A percentile compares a stretch with the other conserved stretches of the same genome.
Evolutionary conservation across 2,888 invertebrate species (phyloP).

Genomic region (Eurois occulta): DNA sequence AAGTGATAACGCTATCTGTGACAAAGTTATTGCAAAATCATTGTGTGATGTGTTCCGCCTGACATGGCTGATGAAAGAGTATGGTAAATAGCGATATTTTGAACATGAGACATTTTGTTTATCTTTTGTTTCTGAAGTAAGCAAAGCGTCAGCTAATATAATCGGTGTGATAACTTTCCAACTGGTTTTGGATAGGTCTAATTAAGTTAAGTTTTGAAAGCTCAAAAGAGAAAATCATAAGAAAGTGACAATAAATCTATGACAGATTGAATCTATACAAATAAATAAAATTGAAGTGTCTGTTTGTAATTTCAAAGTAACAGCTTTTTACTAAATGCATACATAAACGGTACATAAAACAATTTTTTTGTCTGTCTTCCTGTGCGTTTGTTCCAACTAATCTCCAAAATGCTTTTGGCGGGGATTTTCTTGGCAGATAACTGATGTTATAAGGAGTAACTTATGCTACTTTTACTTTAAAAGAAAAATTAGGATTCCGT

Average conservation of each 20-base stretch:
- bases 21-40: constrained; percentile 66
- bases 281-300: too few species aligned
- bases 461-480: too few species aligned
- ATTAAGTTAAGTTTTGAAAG: not conserved
- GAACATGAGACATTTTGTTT: constrained; percentile 26
- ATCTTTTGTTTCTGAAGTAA: constrained; percentile 11
- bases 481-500: too few species aligned
- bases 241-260: not conserved
- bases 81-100: constrained; percentile 10
- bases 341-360: too few species aligned
- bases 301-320: too few species aligned
- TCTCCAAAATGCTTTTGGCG: too few species aligned
- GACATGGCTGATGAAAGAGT: constrained; percentile 35
- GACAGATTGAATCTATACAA: too few species aligned
- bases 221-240: not conserved
- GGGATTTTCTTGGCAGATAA: too few species aligned
- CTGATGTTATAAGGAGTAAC: too few species aligned
- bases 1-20: constrained; percentile 61
- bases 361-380: too few species aligned
- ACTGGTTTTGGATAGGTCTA: not conserved
- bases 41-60: constrained; percentile 60
- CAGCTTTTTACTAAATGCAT: too few species aligned
- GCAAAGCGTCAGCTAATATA: constrained; percentile 10
- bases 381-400: too few species aligned
- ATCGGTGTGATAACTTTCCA: not conserved